Conservation (phyloP, 2,888 invertebrate species). For the Morpho deidamia region DNA sequence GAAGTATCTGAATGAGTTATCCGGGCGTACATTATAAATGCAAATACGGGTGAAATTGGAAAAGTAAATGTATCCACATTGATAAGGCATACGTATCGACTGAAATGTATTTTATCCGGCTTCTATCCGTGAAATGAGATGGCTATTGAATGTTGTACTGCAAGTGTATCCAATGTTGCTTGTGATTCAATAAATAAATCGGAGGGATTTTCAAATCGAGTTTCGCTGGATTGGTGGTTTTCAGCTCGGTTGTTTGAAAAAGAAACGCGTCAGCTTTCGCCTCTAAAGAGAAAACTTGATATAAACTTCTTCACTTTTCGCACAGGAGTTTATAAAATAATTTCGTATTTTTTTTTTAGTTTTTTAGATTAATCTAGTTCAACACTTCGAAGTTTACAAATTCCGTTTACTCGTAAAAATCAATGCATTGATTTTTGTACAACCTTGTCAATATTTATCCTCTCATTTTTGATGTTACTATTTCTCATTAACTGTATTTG, state of each 20-base stretch:
- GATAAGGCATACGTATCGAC: constrained; percentile 12
- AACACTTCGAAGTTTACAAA: no score
- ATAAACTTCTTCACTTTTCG: not conserved
- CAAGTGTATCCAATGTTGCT: constrained; percentile 17
- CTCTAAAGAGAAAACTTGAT: not conserved
- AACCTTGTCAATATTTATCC: no score
- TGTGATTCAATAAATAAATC: constrained; percentile 13
- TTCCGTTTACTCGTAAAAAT: no score
- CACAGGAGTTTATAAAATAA: not conserved
- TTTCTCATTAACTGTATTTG: no score
- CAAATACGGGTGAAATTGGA: constrained; percentile 20
- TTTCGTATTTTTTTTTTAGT: not conserved
- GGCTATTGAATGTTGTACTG: constrained; percentile 12
- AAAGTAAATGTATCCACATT: constrained; percentile 18
- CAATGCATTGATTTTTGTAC: no score
- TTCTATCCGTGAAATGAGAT: constrained; percentile 16
- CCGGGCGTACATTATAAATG: constrained; percentile 17
- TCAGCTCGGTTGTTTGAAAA: not conserved
- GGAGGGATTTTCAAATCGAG: constrained; percentile 6
- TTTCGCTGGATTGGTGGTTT: constrained; percentile 1
- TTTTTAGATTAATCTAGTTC: no score
- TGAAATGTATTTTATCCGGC: constrained; percentile 8
- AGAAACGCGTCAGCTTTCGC: not conserved
- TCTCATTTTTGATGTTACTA: no score
- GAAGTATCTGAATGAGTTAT: constrained; percentile 14